These are phyloP conservation scores for Myotis daubentonii DNA, from an alignment of 2,797 vertebrate genomes.

Conservation along the genomic window DNA sequence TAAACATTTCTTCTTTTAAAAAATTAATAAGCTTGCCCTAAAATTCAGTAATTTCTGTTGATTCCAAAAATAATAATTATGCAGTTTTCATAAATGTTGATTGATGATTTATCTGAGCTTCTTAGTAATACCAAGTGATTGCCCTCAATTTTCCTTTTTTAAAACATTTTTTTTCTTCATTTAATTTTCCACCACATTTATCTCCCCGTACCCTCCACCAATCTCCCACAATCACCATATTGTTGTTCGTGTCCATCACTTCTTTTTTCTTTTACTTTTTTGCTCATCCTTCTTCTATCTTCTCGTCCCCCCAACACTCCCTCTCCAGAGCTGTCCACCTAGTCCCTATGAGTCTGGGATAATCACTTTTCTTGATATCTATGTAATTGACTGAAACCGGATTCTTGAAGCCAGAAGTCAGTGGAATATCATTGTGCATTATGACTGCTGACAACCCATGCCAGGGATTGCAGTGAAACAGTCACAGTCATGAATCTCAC, in stretches of 20 bases:
- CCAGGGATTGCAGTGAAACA: not conserved
- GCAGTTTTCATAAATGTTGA: slow-evolving; percentile 27
- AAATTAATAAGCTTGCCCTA: not conserved
- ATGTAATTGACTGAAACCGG: slow-evolving; percentile 66
- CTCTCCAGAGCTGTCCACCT: not conserved
- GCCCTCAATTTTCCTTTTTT: slow-evolving; percentile 11
- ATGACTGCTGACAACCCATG: not conserved
- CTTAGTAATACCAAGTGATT: slow-evolving; percentile 40
- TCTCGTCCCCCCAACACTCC: not conserved
- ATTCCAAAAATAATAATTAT: slow-evolving; percentile 43
- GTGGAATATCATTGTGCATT: slow-evolving; percentile 34
- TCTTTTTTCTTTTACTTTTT: not conserved
- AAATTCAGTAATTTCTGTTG: slow-evolving; percentile 13
- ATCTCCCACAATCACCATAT: not conserved
- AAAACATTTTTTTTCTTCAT: not conserved
- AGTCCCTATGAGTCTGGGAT: not conserved
- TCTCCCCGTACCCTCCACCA: not conserved
- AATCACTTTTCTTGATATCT: slow-evolving; percentile 54
- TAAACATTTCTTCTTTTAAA: slow-evolving; percentile 46
- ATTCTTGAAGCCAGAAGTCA: slow-evolving; percentile 36
- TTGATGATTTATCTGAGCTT: slow-evolving; percentile 23
- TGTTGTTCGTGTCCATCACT: not conserved
- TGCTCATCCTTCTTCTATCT: not conserved
- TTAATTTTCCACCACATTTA: not conserved
- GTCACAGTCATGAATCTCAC: not conserved